Conservation (phyloP, 2,797 vertebrate species). For the Simalia tracyae region DNA sequence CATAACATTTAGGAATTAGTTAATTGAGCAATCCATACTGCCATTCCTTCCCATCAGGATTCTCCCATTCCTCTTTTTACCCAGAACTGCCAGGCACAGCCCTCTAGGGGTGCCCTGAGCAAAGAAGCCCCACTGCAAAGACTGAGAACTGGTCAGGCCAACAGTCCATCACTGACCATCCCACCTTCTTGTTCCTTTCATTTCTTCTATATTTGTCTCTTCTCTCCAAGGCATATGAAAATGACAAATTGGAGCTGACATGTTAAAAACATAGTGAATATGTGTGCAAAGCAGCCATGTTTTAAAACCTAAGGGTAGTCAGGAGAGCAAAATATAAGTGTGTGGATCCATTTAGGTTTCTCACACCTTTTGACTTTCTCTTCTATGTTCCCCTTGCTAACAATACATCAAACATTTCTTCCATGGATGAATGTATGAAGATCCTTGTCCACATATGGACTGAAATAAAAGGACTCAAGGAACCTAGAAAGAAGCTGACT, state of each 20-base stretch:
- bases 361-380: not conserved
- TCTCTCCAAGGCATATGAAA: not conserved
- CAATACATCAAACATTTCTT: not conserved
- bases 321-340: not conserved
- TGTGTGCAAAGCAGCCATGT: not conserved
- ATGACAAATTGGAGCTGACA: not conserved
- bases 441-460: not conserved
- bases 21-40: rapidly evolving
- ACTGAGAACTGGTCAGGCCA: no score
- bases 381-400: not conserved
- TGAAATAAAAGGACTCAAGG: not conserved
- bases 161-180: not conserved
- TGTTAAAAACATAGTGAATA: not conserved
- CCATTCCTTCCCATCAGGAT: not conserved
- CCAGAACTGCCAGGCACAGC: not conserved
- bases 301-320: not conserved
- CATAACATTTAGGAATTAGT: not conserved
- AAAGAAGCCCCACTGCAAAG: not conserved
- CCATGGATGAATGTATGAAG: not conserved
- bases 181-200: not conserved
- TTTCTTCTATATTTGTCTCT: not conserved
- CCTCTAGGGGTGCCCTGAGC: not conserved
- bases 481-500: not conserved
- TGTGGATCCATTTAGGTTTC: not conserved
- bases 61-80: not conserved